Conservation (phyloP, 1,140 invertebrate genomes). For the Papilio polytes region DNA sequence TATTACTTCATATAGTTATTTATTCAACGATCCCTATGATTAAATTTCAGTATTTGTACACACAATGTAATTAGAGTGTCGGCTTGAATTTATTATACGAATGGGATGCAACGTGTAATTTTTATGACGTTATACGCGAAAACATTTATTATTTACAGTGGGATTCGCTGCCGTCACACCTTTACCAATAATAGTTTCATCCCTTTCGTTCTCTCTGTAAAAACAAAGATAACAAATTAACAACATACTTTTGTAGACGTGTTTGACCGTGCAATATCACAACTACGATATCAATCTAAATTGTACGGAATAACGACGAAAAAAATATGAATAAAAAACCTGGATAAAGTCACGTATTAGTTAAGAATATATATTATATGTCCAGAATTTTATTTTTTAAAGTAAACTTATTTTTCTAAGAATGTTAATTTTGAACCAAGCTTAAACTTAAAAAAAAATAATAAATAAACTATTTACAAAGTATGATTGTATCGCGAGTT, state of each 20-base stretch:
- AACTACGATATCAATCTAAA: too few species aligned
- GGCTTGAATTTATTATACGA: conserved; percentile 22
- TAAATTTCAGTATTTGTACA: conserved; percentile 32
- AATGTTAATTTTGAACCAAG: not conserved
- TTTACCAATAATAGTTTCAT: too few species aligned
- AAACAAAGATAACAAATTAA: too few species aligned
- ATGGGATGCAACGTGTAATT: conserved; percentile 24
- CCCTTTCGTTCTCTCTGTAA: too few species aligned
- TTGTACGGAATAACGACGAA: too few species aligned
- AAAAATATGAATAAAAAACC: too few species aligned
- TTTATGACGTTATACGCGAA: conserved; percentile 25
- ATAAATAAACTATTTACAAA: conserved; percentile 13
- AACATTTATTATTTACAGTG: conserved; percentile 8
- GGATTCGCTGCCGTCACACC: not conserved
- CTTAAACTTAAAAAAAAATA: not conserved
- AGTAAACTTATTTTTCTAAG: too few species aligned
- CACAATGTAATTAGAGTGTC: conserved; percentile 30
- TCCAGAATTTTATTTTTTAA: too few species aligned
- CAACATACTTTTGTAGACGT: too few species aligned
- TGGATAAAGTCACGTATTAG: too few species aligned
- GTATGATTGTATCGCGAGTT: conserved; percentile 6
- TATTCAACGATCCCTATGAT: conserved; percentile 29
- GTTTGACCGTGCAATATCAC: too few species aligned
- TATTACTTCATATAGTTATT: conserved; percentile 7
- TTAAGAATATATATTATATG: too few species aligned